Evolutionary conservation across 2,888 invertebrate species (phyloP), one percentile per base, ranked within the genome.

Genomic region (Spisula solida): DNA sequence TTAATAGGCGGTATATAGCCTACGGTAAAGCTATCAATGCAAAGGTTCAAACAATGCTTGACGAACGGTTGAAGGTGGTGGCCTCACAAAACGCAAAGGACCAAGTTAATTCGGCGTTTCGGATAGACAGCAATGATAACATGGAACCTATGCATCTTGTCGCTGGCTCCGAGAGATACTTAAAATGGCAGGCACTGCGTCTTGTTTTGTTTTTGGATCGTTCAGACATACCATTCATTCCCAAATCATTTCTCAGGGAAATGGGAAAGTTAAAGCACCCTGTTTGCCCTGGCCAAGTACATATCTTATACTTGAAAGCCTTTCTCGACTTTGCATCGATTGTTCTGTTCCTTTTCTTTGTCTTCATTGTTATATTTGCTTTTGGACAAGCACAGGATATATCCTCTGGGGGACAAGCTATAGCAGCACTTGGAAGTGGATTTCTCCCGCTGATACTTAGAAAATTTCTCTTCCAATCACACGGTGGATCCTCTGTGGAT

Each of bases 321-420:
- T 47, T 90, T 18, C 34, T 90, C 0, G 90, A 92, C 34, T 90
- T 90, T 41, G 51, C 75, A 18, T 75, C 66, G 8, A 90, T 90
- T 47, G n/a, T 88, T 2, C 1, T 88, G n/a, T 92, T 92, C 81
- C 80, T 92, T 20, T 60, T 85, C 48, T 92, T 92, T 83, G 90
- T 90, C 2, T 87, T 90, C 48, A 70, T 92, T 25, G 88, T 91
- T 8, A 82, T 91, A 48, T 85, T 91, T 34, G 91, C 89, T 18
- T 91, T 91, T 70, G 91, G 91, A 18, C 87, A 90, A 48, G 90
- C 90, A 0, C 85, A 87, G 34, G 85, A 91, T 80, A 86, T 87
- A 12, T 90, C 91, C 0, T 87, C 86, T 2, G 87, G 84, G 16
- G 85, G 81, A 8, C 91, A 91, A 85, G 78, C 91, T 0, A 48